Percentiles rank a stretch among this genome's conserved stretches.
These are phyloP conservation scores for Conops quadrifasciatus DNA, from an alignment of 2,888 invertebrate genomes.

Conservation along the genomic window DNA sequence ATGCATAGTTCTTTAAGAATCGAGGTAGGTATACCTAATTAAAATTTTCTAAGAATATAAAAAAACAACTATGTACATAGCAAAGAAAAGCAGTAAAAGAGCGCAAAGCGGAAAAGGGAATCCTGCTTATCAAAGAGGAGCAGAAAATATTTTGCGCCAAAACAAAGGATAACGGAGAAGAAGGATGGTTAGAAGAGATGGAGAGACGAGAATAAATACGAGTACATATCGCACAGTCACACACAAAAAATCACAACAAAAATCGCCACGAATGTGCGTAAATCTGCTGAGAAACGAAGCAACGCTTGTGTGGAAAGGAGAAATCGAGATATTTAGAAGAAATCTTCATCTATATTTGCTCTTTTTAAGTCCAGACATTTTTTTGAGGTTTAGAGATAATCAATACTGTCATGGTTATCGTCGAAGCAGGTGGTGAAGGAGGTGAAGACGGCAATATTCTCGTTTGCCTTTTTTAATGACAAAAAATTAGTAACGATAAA, in stretches of 20 bases:
- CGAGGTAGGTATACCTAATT: background rate
- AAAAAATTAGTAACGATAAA: conserved; percentile 45
- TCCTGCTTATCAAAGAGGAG: background rate
- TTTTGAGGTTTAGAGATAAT: background rate
- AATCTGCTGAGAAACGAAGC: no score
- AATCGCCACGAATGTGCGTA: no score
- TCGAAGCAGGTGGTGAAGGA: background rate
- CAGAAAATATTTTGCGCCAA: conserved; percentile 22
- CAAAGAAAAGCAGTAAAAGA: background rate
- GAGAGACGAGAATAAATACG: background rate
- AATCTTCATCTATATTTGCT: background rate
- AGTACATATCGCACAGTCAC: background rate
- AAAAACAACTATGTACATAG: background rate
- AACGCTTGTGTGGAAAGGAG: no score
- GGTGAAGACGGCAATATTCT: background rate
- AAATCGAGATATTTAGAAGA: background rate
- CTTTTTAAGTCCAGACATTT: background rate
- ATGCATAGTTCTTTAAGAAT: background rate
- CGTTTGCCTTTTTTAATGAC: conserved; percentile 46
- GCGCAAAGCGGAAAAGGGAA: background rate
- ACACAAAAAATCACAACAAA: background rate
- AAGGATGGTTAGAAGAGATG: background rate
- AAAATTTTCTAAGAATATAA: background rate
- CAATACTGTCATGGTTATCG: background rate
- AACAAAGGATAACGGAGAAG: background rate